Conservation (phyloP, 2,113 vertebrate genomes). For the Pseudorectes ferrugineus region DNA sequence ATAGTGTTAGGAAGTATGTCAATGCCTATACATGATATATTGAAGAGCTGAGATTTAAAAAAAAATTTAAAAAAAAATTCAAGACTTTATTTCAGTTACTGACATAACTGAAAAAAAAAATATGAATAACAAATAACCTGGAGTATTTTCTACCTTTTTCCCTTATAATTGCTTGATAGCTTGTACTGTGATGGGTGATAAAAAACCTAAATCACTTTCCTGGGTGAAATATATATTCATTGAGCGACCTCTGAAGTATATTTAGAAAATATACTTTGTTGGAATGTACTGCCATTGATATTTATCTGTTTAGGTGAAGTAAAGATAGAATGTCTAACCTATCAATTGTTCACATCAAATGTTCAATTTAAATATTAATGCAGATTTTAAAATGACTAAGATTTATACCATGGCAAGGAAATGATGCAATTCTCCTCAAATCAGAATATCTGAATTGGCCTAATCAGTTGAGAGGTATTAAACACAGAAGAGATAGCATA, state of each 20-base stretch:
- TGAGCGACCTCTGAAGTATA: not conserved
- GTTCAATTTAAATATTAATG: not conserved
- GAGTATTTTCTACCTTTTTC: not conserved
- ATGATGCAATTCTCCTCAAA: not conserved
- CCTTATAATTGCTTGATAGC: not conserved
- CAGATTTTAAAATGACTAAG: not conserved
- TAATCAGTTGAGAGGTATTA: not conserved
- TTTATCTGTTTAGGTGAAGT: not conserved
- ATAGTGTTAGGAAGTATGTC: not conserved
- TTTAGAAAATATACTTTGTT: not conserved
- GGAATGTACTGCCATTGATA: not conserved
- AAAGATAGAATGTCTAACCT: not conserved
- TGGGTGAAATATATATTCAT: not conserved
- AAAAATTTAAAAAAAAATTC: not conserved
- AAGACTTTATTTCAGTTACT: not conserved
- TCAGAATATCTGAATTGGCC: not conserved
- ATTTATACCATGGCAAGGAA: not conserved
- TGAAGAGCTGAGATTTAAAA: not conserved
- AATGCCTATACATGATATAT: not conserved
- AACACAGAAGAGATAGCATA: not conserved
- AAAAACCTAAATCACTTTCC: not conserved
- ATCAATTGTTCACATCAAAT: not conserved
- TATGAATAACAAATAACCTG: not conserved
- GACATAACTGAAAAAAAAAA: not conserved
- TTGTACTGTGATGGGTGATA: not conserved